Evolutionary conservation across 2,888 invertebrate species (phyloP).

Genomic region (Drosophila nr. perissopoda): DNA sequence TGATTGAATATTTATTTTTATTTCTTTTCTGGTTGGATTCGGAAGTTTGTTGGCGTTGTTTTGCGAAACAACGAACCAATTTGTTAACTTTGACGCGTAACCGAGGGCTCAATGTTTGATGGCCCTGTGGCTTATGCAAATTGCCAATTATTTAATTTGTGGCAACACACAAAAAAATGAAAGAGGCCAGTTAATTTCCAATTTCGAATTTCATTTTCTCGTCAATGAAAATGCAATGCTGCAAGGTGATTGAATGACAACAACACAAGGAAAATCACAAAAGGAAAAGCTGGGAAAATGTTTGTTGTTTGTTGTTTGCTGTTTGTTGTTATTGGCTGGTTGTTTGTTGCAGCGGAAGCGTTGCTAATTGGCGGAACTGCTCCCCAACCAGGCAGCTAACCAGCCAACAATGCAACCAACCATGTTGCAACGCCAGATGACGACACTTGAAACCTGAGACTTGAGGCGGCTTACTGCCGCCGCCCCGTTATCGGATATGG

Average conservation of each 20-base stretch:
- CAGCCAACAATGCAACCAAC: constrained; percentile 32
- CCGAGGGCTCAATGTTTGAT: constrained; percentile 70
- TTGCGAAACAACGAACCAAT: constrained; percentile 78
- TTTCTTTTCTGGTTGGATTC: constrained; percentile 46
- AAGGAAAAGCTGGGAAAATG: constrained; percentile 70
- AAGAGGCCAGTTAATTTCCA: constrained; percentile 12
- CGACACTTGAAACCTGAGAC: constrained; percentile 62
- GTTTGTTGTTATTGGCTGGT: constrained; percentile 8
- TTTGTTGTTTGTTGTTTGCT: constrained; percentile 34
- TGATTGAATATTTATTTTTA: constrained; percentile 10
- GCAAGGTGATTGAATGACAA: constrained; percentile 37
- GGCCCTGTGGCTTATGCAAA: constrained; percentile 68
- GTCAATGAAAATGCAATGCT: constrained; percentile 35
- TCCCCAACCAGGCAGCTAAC: constrained; percentile 18
- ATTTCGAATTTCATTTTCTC: constrained; percentile 35
- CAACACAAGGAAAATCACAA: constrained; percentile 26
- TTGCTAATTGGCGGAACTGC: constrained; percentile 79
- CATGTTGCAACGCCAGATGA: constrained; percentile 75
- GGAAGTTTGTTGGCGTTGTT: constrained; percentile 71
- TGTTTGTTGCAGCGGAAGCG: constrained; percentile 69
- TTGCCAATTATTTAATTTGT: constrained; percentile 68
- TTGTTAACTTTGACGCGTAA: constrained; percentile 77
- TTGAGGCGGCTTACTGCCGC: constrained; percentile 67
- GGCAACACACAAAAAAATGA: constrained; percentile 17
- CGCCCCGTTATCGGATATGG: constrained; percentile 65